These are phyloP conservation scores for Lepilemur septentrionalis DNA, from an alignment of 2,797 vertebrate species.

Conservation along the genomic window DNA sequence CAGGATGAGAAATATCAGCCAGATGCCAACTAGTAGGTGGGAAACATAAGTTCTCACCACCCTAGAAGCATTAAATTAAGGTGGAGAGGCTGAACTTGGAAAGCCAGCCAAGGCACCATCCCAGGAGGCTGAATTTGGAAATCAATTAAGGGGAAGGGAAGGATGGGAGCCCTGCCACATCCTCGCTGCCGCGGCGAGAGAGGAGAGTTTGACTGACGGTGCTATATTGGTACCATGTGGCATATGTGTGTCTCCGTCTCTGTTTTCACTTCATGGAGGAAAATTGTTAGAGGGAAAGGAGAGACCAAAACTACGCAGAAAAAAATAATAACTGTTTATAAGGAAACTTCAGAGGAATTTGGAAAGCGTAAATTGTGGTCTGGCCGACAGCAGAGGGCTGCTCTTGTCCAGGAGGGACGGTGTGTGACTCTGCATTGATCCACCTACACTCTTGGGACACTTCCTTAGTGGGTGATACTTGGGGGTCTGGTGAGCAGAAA, in stretches of 20 bases:
- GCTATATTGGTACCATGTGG: background rate
- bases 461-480: background rate
- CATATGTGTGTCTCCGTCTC: background rate
- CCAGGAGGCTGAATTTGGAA: constrained; percentile 42
- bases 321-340: background rate
- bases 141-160: constrained; percentile 35
- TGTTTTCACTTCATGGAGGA: background rate
- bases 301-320: background rate
- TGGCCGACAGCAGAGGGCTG: too few relatives aligned
- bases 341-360: background rate
- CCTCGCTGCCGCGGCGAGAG: background rate
- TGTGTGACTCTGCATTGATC: rapidly evolving
- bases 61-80: constrained; percentile 52
- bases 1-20: constrained; percentile 34
- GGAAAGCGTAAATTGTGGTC: background rate
- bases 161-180: background rate
- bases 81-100: constrained; percentile 46
- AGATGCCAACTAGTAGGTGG: constrained; percentile 58
- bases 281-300: background rate
- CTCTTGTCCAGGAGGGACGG: background rate
- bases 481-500: background rate
- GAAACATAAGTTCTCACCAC: constrained; percentile 51
- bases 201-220: background rate
- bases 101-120: constrained; percentile 40
- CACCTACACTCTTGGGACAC: background rate